phyloP scores from a whole-genome alignment of 2,113 vertebrate species.

The Aphyosemion australe region DNA sequence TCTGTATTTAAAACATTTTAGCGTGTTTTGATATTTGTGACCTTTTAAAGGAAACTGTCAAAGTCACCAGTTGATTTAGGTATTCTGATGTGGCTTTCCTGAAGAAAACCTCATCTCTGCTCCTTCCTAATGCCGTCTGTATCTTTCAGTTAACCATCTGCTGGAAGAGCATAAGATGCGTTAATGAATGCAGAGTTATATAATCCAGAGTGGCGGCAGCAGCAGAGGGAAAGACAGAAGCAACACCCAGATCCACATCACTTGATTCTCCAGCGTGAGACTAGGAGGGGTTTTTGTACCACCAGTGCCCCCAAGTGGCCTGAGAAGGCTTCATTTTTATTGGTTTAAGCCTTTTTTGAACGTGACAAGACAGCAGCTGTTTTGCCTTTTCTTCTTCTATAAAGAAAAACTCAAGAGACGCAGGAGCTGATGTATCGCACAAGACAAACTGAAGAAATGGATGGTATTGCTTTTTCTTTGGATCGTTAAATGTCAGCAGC shows the following conservation, averaged over 20 bases:
- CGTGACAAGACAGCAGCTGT: slow-evolving; percentile 42
- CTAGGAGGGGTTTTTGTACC: slow-evolving; percentile 39
- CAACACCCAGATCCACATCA: slow-evolving; percentile 25
- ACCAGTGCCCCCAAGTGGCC: slow-evolving; percentile 77
- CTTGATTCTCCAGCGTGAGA: slow-evolving; percentile 7
- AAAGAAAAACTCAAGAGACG: slow-evolving; percentile 38
- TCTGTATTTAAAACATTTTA: not conserved
- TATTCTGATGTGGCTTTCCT: slow-evolving; percentile 25
- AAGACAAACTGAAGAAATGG: slow-evolving; percentile 42
- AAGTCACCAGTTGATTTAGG: slow-evolving; percentile 36
- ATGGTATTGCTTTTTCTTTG: slow-evolving; percentile 58
- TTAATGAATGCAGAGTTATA: slow-evolving; percentile 67
- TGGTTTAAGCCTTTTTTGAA: slow-evolving; percentile 29
- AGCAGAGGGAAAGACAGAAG: slow-evolving; percentile 11
- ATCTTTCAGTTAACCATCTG: slow-evolving; percentile 65
- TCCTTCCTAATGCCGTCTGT: slow-evolving; percentile 29
- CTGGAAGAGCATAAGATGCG: slow-evolving; percentile 41
- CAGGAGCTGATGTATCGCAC: slow-evolving; percentile 46
- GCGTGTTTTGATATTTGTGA: not conserved
- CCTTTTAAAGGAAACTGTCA: slow-evolving; percentile 3
- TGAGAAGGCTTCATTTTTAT: not conserved
- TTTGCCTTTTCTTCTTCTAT: slow-evolving; percentile 53
- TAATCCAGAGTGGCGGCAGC: slow-evolving; percentile 51
- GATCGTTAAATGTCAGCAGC: slow-evolving; percentile 63
- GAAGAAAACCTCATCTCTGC: not conserved